phyloP scores from a whole-genome alignment of 2,797 vertebrate genomes.

The Ceryle rudis region DNA sequence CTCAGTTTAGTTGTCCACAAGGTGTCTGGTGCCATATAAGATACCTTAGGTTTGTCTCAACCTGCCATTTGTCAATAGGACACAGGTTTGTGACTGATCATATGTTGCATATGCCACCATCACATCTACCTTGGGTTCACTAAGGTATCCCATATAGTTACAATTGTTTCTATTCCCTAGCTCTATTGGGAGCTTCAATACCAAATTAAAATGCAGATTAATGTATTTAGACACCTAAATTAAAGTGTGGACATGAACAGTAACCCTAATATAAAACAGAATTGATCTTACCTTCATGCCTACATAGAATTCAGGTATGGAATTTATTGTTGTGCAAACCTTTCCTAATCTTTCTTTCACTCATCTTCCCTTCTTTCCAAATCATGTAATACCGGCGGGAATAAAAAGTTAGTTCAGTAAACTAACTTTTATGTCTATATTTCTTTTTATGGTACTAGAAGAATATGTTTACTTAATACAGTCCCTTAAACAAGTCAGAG shows the following conservation, averaged over 20 bases:
- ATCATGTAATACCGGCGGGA: neutral
- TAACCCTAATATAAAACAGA: accelerated
- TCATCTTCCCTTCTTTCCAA: neutral
- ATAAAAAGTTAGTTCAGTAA: neutral
- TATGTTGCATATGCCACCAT: neutral
- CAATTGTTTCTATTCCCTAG: neutral
- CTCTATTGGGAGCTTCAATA: neutral
- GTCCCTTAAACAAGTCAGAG: neutral
- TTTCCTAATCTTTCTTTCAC: neutral
- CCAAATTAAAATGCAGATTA: neutral
- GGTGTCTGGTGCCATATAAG: accelerated
- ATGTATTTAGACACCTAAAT: neutral
- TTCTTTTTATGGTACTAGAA: neutral
- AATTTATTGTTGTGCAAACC: neutral
- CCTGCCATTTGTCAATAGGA: neutral
- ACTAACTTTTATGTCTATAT: neutral
- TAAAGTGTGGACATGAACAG: neutral
- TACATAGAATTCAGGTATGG: neutral
- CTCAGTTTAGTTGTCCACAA: neutral
- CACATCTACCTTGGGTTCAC: neutral
- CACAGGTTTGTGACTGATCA: neutral
- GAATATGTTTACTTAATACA: neutral
- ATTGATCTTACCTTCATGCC: neutral
- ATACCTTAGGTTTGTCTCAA: neutral
- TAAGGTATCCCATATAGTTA: neutral